These are phyloP conservation scores for Chelon labrosus DNA, from an alignment of 2,797 vertebrate genomes.

Conservation along the genomic window DNA sequence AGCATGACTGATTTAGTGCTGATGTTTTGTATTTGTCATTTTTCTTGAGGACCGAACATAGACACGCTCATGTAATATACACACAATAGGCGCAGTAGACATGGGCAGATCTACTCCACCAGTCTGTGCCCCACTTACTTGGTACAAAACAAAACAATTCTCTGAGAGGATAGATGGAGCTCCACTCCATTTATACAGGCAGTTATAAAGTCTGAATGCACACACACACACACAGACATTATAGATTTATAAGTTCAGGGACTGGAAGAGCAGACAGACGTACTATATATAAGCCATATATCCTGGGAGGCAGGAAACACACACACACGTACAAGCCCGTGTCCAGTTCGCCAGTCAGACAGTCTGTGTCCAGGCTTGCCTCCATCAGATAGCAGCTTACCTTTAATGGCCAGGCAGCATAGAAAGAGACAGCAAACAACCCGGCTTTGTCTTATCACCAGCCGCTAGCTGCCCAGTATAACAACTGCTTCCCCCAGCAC, in stretches of 20 bases:
- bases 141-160: constrained; percentile 52
- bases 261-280: constrained; percentile 25
- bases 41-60: constrained; percentile 23
- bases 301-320: neutral
- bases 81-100: constrained; percentile 14
- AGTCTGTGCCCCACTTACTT: constrained; percentile 30
- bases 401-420: constrained; percentile 73
- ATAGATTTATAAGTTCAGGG: constrained; percentile 33
- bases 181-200: constrained; percentile 32
- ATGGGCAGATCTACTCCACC: constrained; percentile 59
- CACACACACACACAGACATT: constrained; percentile 16
- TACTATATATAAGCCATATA: neutral
- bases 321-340: constrained; percentile 2
- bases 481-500: constrained; percentile 23
- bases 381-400: constrained; percentile 78
- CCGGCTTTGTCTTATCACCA: constrained; percentile 80
- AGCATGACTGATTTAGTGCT: constrained; percentile 1
- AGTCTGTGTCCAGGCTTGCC: constrained; percentile 43
- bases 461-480: constrained; percentile 48
- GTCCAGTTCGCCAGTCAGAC: constrained; percentile 37
- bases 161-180: constrained; percentile 28
- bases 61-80: constrained; percentile 1
- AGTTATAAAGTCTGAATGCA: constrained; percentile 22
- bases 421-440: constrained; percentile 78
- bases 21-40: constrained; percentile 13